Conservation (phyloP, 2,797 vertebrate species). For the Hypotaenidia okinawae region DNA sequence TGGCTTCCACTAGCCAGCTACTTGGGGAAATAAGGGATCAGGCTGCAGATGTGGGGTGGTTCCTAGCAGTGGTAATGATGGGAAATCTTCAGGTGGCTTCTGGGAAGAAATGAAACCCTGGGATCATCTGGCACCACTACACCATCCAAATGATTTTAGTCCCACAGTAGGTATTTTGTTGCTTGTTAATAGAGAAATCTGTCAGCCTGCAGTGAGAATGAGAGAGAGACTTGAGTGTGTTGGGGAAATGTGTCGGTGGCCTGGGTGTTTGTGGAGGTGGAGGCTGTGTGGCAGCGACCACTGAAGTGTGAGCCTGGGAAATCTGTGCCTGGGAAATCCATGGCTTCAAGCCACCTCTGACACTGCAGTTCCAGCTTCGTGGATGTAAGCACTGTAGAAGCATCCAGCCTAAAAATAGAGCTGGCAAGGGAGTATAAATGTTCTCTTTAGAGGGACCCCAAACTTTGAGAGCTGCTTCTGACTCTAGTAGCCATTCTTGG, state of each 20-base stretch:
- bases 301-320: neutral
- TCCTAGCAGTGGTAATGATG: neutral
- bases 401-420: neutral
- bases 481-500: neutral
- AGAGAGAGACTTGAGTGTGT: neutral
- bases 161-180: fast-evolving
- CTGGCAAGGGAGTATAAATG: neutral
- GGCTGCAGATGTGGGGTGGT: neutral
- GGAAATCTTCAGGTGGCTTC: neutral
- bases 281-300: neutral
- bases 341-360: fast-evolving
- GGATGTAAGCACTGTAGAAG: neutral
- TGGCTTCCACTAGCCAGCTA: neutral
- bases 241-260: neutral
- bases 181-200: neutral
- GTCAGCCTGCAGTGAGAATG: fast-evolving
- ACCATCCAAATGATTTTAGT: neutral
- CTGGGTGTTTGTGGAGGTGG: neutral
- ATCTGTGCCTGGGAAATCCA: fast-evolving
- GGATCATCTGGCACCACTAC: neutral
- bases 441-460: neutral
- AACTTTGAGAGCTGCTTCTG: neutral
- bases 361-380: fast-evolving
- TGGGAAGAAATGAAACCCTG: neutral
- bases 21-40: neutral